phyloP scores from a whole-genome alignment of 2,888 invertebrate genomes.

The Pseudococcus viburni region DNA sequence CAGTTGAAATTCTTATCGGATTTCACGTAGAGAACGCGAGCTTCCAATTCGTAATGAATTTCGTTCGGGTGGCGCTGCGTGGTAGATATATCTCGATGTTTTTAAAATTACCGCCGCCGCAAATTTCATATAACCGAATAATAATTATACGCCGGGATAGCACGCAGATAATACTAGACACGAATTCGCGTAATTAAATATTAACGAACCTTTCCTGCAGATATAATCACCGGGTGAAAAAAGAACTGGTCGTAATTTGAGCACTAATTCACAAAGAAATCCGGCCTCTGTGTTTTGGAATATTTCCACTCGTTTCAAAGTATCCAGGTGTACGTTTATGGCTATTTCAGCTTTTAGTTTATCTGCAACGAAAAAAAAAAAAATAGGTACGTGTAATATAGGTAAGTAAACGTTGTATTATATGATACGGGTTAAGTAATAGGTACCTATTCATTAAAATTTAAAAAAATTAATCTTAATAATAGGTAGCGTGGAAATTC shows the following conservation, averaged over 20 bases:
- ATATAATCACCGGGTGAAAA: conserved; percentile 99
- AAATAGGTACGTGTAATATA: not conserved
- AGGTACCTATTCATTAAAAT: not conserved
- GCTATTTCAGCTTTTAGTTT: conserved; percentile 99
- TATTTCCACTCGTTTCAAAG: conserved; percentile 96
- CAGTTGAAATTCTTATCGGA: conserved; percentile 6
- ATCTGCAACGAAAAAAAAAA: conserved; percentile 74
- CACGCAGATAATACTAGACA: conserved; percentile 11
- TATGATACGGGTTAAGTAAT: not conserved
- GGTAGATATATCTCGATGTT: conserved; percentile 3
- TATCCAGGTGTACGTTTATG: conserved; percentile 98
- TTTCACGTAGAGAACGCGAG: not conserved
- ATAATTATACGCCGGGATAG: not conserved
- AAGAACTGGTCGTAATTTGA: conserved; percentile 93
- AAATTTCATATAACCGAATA: conserved; percentile 13
- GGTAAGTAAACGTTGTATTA: not conserved
- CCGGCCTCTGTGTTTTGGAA: conserved; percentile 99
- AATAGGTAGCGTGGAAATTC: not conserved
- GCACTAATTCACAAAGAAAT: conserved; percentile 96
- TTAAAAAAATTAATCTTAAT: not conserved
- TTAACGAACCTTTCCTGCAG: conserved; percentile 92
- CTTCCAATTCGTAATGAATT: conserved; percentile 18
- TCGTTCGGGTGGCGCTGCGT: not conserved
- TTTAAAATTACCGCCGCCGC: conserved; percentile 5
- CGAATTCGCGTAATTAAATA: conserved; percentile 43